phyloP scores from a whole-genome alignment of 2,888 invertebrate species.

The Argyra leucocephala region DNA sequence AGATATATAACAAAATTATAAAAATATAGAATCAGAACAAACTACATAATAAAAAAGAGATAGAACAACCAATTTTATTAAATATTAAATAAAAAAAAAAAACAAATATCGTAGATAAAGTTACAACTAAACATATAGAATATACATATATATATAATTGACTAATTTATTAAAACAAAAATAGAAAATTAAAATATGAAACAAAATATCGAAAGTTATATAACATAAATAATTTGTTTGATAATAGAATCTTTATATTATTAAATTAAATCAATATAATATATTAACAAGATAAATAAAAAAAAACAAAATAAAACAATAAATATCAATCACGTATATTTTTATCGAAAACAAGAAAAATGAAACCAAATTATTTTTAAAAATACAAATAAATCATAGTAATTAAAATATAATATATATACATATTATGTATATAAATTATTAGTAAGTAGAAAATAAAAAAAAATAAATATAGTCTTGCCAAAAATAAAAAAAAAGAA shows the following conservation, averaged over 20 bases:
- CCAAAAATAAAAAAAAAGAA: neutral
- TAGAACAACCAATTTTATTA: constrained; percentile 16
- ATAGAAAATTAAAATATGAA: constrained; percentile 22
- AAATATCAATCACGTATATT: constrained; percentile 15
- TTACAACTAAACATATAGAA: constrained; percentile 27
- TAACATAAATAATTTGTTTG: neutral
- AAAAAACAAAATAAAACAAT: constrained; percentile 22
- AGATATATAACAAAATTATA: constrained; percentile 9
- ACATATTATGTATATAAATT: constrained; percentile 9
- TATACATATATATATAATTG: constrained; percentile 27
- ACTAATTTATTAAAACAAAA: constrained; percentile 15
- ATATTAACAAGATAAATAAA: no score
- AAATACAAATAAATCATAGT: constrained; percentile 16
- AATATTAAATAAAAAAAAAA: constrained; percentile 21
- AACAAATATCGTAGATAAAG: constrained; percentile 27
- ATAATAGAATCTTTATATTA: constrained; percentile 20
- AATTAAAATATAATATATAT: constrained; percentile 21
- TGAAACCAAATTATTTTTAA: constrained; percentile 24
- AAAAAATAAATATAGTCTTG: neutral
- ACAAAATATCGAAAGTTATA: constrained; percentile 15
- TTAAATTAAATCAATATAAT: no score
- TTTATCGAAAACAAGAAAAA: constrained; percentile 12
- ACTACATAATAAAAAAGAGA: constrained; percentile 22
- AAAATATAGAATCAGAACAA: constrained; percentile 19
- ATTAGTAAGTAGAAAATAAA: neutral